Evolutionary conservation across 2,888 invertebrate genomes (phyloP).

Genomic region (Axea sp.): DNA sequence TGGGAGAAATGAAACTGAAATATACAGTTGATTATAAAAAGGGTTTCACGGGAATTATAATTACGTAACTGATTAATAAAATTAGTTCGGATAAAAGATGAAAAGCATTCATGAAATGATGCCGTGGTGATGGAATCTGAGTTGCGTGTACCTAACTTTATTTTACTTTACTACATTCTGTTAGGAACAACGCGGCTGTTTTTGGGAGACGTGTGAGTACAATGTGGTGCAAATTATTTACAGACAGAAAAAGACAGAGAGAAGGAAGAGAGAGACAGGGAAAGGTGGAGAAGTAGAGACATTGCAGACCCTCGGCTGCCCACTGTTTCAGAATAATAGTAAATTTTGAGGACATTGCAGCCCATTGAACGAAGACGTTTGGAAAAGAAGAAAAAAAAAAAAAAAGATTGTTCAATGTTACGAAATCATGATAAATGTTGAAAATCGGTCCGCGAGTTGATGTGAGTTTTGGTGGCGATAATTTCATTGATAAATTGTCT

Average conservation of each 20-base stretch:
- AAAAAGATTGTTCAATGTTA: not conserved
- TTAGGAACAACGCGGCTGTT: constrained; percentile 68
- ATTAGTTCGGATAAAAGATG: constrained; percentile 5
- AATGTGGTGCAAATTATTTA: constrained; percentile 70
- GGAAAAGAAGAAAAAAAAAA: too few relatives aligned
- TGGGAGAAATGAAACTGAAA: too few relatives aligned
- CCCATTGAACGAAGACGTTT: too few relatives aligned
- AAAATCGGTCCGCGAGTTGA: not conserved
- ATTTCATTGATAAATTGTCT: too few relatives aligned
- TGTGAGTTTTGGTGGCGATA: not conserved
- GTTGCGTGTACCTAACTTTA: constrained; percentile 60
- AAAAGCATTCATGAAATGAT: constrained; percentile 13
- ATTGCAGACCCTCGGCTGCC: constrained; percentile 66
- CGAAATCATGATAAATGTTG: not conserved
- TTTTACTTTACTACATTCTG: constrained; percentile 62
- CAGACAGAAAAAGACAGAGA: constrained; percentile 59
- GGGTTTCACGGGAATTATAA: too few relatives aligned
- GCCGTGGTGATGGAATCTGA: constrained; percentile 45
- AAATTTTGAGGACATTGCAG: constrained; percentile 19
- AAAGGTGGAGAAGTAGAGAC: constrained; percentile 60
- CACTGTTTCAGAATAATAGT: constrained; percentile 65
- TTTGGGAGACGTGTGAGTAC: constrained; percentile 67
- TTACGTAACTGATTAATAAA: too few relatives aligned
- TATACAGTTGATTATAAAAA: too few relatives aligned
- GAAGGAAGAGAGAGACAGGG: constrained; percentile 44